Percentiles rank a stretch among this genome's conserved stretches.
These are phyloP conservation scores for Sminthurides bifidus DNA, from an alignment of 1,140 invertebrate genomes.

Conservation along the genomic window DNA sequence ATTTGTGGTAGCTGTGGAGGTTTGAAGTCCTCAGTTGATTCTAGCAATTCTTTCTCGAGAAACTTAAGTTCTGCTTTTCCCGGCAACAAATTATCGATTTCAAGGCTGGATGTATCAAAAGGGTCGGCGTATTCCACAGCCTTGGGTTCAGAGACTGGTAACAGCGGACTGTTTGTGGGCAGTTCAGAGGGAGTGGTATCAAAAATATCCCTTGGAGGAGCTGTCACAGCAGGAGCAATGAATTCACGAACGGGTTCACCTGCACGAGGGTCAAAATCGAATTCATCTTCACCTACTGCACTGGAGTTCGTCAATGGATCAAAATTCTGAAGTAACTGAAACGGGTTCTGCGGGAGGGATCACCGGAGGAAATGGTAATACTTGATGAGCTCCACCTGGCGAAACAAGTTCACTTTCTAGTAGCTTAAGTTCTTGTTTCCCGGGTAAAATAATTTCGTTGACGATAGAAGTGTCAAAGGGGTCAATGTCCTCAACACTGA, in stretches of 20 bases:
- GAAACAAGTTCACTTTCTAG: conserved; percentile 51
- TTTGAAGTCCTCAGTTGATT: conserved; percentile 32
- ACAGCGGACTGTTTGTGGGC: conserved; percentile 5
- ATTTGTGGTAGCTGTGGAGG: conserved; percentile 13
- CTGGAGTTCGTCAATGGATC: background rate
- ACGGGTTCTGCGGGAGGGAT: background rate
- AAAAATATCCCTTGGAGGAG: no score
- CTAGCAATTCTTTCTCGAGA: conserved; percentile 24
- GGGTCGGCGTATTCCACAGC: conserved; percentile 18
- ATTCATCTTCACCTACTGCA: background rate
- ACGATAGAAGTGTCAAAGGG: conserved; percentile 69
- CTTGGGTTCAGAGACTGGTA: background rate
- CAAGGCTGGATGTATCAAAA: conserved; percentile 29
- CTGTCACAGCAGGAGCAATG: conserved; percentile 37
- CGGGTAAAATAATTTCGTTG: conserved; percentile 48
- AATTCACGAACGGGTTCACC: conserved; percentile 46
- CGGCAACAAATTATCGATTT: conserved; percentile 6
- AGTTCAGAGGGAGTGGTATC: conserved; percentile 29
- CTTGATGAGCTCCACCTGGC: background rate
- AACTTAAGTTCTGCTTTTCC: conserved; percentile 27
- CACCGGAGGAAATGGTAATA: background rate
- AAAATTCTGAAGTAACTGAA: background rate
- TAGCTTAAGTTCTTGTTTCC: conserved; percentile 58
- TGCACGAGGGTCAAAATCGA: conserved; percentile 51
- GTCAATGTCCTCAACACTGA: conserved; percentile 41